These are phyloP conservation scores for Pocota personata DNA, from an alignment of 2,888 invertebrate species.

Conservation along the genomic window DNA sequence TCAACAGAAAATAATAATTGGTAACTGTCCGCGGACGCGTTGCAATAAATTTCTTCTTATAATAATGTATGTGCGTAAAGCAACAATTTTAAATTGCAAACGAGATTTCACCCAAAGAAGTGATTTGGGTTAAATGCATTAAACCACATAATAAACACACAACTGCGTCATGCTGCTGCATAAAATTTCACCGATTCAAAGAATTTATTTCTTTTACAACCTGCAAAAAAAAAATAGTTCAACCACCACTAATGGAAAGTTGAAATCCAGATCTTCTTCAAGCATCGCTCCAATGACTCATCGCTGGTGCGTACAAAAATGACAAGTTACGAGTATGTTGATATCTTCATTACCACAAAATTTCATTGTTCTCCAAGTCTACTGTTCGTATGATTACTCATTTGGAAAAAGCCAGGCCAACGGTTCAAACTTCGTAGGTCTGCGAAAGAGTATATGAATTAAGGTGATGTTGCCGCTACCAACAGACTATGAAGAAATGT, in stretches of 20 bases:
- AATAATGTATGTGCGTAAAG: too few species aligned
- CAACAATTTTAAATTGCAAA: background rate
- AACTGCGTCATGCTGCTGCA: background rate
- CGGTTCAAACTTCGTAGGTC: background rate
- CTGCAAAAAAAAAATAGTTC: background rate
- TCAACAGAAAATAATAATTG: too few species aligned
- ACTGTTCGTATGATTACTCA: constrained; percentile 15
- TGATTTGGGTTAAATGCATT: background rate
- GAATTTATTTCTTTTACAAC: constrained; percentile 1
- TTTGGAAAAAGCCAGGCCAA: constrained; percentile 17
- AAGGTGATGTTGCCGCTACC: background rate
- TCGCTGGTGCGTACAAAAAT: background rate
- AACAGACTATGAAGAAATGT: constrained; percentile 13
- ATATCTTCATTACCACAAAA: constrained; percentile 3
- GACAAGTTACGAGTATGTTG: background rate
- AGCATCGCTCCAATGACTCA: constrained; percentile 24
- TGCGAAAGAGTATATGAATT: background rate
- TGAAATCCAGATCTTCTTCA: constrained; percentile 3
- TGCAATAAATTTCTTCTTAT: too few species aligned
- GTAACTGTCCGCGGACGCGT: too few species aligned
- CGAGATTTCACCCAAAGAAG: background rate
- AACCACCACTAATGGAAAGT: constrained; percentile 28
- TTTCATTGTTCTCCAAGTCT: background rate
- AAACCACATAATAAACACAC: background rate
- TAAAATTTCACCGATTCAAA: constrained; percentile 22